Conservation (phyloP, 2,797 vertebrate species). For the Cygnus olor region DNA sequence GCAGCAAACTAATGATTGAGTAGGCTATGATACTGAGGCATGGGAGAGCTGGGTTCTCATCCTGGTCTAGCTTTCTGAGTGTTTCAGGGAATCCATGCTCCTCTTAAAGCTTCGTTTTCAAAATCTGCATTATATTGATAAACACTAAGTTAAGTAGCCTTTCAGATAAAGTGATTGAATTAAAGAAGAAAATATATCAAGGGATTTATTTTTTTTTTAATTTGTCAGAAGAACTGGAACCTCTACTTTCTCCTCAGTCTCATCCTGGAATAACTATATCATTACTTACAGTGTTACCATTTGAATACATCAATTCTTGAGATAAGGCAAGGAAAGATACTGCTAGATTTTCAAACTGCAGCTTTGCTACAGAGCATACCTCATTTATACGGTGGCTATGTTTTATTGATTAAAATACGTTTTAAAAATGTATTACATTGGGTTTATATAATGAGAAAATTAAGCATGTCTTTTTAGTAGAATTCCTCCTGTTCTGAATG, state of each 20-base stretch:
- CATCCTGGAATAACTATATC: background rate
- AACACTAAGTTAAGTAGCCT: background rate
- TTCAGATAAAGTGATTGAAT: background rate
- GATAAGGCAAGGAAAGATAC: background rate
- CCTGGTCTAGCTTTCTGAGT: background rate
- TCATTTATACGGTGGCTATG: background rate
- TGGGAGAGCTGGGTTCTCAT: background rate
- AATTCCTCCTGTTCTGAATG: background rate
- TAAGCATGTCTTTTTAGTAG: background rate
- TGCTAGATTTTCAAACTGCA: background rate
- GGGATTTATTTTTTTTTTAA: background rate
- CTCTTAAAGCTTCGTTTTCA: background rate
- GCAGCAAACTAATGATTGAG: background rate
- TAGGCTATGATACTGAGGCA: background rate
- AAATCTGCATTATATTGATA: background rate
- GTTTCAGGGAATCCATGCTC: background rate
- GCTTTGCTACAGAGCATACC: background rate
- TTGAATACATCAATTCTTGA: background rate
- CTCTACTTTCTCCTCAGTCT: background rate
- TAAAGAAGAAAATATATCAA: background rate
- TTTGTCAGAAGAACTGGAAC: background rate
- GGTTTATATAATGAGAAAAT: conserved; percentile 20
- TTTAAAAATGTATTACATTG: conserved; percentile 22
- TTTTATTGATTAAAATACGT: conserved; percentile 9
- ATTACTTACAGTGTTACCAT: background rate